Evolutionary conservation across 1,140 invertebrate species (phyloP).

Genomic region (Heliothis virescens): DNA sequence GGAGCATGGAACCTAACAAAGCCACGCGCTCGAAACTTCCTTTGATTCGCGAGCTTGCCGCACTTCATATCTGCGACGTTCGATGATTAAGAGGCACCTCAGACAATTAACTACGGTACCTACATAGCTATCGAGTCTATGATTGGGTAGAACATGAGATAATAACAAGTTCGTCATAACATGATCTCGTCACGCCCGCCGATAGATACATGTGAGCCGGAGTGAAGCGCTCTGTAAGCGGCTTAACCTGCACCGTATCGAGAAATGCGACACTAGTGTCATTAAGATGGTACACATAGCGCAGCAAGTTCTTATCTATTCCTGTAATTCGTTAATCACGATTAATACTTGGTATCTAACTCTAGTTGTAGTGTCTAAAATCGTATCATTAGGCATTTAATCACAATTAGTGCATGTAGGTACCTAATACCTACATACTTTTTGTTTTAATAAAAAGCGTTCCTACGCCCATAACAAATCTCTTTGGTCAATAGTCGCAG

Average conservation of each 20-base stretch:
- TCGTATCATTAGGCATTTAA: no score
- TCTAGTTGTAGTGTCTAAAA: background rate
- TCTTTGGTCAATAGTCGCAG: no score
- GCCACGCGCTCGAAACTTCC: no score
- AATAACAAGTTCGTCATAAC: constrained; percentile 23
- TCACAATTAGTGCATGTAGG: no score
- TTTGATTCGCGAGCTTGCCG: no score
- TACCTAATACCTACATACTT: no score
- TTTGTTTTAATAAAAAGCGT: no score
- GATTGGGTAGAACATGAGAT: background rate
- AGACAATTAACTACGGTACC: background rate
- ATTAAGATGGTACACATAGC: background rate
- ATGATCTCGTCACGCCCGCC: constrained; percentile 13
- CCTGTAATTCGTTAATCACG: background rate
- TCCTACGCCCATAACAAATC: no score
- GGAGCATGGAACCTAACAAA: no score
- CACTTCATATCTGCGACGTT: no score
- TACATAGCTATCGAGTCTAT: background rate
- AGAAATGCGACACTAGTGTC: constrained; percentile 8
- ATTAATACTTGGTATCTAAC: background rate
- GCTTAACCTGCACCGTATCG: constrained; percentile 17
- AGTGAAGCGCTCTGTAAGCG: constrained; percentile 3
- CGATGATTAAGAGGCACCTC: background rate
- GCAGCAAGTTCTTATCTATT: background rate
- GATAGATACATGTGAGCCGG: background rate